A percentile compares a stretch with the other conserved stretches of the same genome.
Evolutionary conservation across 1,140 invertebrate species (phyloP).

Genomic region (Oncopeltus fasciatus): DNA sequence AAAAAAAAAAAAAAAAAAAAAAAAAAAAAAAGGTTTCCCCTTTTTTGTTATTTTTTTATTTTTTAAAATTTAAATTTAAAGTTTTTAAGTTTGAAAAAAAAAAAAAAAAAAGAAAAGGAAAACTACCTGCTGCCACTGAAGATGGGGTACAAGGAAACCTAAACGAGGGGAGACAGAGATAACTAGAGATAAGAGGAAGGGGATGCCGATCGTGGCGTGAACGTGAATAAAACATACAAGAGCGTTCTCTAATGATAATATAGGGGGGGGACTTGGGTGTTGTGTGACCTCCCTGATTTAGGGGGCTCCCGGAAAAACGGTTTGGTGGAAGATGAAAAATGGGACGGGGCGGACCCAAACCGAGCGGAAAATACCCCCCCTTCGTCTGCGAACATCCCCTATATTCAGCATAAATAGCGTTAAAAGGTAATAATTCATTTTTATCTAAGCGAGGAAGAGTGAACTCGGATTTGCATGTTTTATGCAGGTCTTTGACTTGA

Average conservation of each 20-base stretch:
- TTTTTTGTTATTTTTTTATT: no score
- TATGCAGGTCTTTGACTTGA: neutral
- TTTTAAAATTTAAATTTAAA: no score
- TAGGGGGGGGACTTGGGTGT: neutral
- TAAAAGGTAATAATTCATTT: slow-evolving; percentile 1
- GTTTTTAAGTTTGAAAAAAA: no score
- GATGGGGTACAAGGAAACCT: no score
- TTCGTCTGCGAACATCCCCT: neutral
- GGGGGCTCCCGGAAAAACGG: neutral
- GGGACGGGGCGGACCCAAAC: neutral
- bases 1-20: no score
- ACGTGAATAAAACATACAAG: slow-evolving; percentile 1
- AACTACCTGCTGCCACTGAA: no score
- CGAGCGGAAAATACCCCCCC: neutral
- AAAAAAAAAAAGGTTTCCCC: no score
- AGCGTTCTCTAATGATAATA: neutral
- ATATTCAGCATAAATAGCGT: slow-evolving; percentile 1
- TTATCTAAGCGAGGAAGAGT: neutral
- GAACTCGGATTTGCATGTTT: neutral
- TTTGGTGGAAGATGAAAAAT: neutral
- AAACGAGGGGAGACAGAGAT: neutral
- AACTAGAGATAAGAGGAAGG: neutral
- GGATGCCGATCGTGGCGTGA: neutral
- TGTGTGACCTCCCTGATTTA: neutral
- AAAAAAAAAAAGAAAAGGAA: no score